Percentiles rank a stretch among this genome's conserved stretches.
phyloP scores from a whole-genome alignment of 2,113 vertebrate genomes.

The Rhinolophus ferrumequinum region DNA sequence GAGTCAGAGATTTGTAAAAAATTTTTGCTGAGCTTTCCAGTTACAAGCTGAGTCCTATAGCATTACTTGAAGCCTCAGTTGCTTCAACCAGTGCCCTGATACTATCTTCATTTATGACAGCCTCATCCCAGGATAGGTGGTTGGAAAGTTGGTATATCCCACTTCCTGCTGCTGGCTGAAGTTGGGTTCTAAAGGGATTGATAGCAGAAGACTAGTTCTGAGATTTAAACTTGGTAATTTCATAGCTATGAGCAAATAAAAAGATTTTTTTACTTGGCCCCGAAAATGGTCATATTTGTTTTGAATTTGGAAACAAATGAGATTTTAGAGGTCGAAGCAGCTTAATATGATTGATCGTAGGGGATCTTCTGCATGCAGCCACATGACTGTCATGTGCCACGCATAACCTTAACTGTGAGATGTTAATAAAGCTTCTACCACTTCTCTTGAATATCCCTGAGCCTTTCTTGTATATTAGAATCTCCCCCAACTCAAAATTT shows the following conservation, averaged over 20 bases:
- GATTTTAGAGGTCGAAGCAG: not conserved
- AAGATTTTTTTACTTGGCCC: not conserved
- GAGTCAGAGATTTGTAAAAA: not conserved
- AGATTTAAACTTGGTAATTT: not conserved
- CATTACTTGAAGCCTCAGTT: not conserved
- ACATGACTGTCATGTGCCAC: accelerated
- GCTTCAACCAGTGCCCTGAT: not conserved
- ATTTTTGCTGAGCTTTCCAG: not conserved
- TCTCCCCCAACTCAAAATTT: not conserved
- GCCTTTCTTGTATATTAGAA: not conserved
- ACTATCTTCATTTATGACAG: not conserved
- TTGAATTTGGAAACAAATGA: not conserved
- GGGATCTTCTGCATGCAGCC: not conserved
- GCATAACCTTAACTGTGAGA: not conserved
- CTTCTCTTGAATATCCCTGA: not conserved
- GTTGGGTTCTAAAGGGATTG: not conserved
- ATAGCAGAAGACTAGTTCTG: not conserved
- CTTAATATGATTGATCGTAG: not conserved
- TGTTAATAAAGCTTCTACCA: not conserved
- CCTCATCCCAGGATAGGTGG: accelerated
- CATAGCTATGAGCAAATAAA: not conserved
- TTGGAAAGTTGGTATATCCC: not conserved
- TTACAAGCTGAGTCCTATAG: not conserved
- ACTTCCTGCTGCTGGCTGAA: not conserved
- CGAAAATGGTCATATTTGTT: not conserved